phyloP scores from a whole-genome alignment of 1,140 invertebrate species.

The Lepidurus apus region DNA sequence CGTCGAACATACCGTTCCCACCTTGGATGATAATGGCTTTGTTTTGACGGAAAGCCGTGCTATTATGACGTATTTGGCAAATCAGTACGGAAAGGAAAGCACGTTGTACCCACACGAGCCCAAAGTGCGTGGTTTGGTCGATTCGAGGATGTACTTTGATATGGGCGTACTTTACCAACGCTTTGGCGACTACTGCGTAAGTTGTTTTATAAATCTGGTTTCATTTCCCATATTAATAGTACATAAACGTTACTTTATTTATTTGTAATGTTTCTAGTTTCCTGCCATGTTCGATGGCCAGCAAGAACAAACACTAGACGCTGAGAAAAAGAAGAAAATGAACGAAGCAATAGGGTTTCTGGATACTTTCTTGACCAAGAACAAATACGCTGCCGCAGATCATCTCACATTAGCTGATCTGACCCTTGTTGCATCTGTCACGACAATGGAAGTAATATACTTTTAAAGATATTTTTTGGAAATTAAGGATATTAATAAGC shows the following conservation, averaged over 20 bases:
- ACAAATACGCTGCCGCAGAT: slow-evolving; percentile 45
- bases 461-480: neutral
- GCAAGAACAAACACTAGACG: slow-evolving; percentile 46
- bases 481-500: neutral
- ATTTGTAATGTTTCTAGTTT: slow-evolving; percentile 52
- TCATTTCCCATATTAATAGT: slow-evolving; percentile 44
- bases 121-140: slow-evolving; percentile 60
- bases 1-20: slow-evolving; percentile 58
- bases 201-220: neutral
- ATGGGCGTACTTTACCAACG: slow-evolving; percentile 57
- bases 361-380: slow-evolving; percentile 43
- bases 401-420: slow-evolving; percentile 33
- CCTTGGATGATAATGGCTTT: slow-evolving; percentile 59
- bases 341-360: slow-evolving; percentile 44
- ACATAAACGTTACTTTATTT: neutral
- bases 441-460: slow-evolving; percentile 32
- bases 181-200: slow-evolving; percentile 59
- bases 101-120: slow-evolving; percentile 62
- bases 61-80: slow-evolving; percentile 62
- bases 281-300: slow-evolving; percentile 38
- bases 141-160: slow-evolving; percentile 70
- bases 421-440: slow-evolving; percentile 28
- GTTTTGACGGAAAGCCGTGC: slow-evolving; percentile 58
- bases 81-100: slow-evolving; percentile 63
- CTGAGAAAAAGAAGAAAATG: slow-evolving; percentile 41